phyloP scores from a whole-genome alignment of 2,797 vertebrate species.

The Oophaga sylvatica region DNA sequence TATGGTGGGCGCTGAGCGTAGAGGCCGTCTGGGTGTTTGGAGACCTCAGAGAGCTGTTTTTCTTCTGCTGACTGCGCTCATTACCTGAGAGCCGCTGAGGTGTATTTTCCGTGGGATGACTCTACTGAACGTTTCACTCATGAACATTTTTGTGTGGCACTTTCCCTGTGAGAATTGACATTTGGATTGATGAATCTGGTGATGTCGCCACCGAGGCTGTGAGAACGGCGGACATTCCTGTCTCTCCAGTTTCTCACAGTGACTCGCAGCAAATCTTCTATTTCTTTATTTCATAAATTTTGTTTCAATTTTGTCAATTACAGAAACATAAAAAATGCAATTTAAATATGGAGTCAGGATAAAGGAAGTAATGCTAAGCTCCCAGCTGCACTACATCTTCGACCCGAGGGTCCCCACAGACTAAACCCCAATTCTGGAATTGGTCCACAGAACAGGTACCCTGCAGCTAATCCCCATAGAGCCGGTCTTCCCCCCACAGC shows the following conservation, averaged over 20 bases:
- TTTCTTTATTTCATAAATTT: conserved; percentile 2
- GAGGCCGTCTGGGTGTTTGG: background rate
- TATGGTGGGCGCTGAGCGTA: too few species aligned
- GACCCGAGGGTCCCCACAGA: too few species aligned
- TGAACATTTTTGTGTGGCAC: conserved; percentile 19
- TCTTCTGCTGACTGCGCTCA: background rate
- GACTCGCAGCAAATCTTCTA: background rate
- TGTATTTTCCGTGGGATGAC: background rate
- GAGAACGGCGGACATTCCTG: conserved; percentile 29
- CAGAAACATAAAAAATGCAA: background rate
- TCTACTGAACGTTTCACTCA: background rate
- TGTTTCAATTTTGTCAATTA: background rate
- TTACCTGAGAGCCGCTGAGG: background rate
- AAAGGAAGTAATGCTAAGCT: too few species aligned
- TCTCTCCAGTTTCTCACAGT: conserved; percentile 14
- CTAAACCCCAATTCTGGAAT: too few species aligned
- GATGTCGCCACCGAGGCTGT: conserved; percentile 30
- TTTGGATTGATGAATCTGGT: conserved; percentile 18
- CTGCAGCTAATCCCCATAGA: too few species aligned
- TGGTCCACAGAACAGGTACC: too few species aligned
- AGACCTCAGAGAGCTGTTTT: background rate
- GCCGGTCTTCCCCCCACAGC: too few species aligned
- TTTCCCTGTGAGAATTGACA: conserved; percentile 22
- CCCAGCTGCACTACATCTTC: too few species aligned
- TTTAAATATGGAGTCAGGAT: too few species aligned